Evolutionary conservation across 2,888 invertebrate species (phyloP).

Genomic region (Idaea straminata): DNA sequence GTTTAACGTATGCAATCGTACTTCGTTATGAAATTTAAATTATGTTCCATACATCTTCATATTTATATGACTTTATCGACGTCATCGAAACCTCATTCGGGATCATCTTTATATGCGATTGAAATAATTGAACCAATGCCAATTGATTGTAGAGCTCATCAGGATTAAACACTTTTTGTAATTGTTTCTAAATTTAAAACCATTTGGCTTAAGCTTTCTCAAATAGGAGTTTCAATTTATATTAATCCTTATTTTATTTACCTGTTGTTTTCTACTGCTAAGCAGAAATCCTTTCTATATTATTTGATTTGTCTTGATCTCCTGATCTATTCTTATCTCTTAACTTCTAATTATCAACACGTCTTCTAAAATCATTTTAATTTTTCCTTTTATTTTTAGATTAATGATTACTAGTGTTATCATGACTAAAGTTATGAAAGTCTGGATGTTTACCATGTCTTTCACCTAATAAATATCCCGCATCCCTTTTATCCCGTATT

Average conservation of each 20-base stretch:
- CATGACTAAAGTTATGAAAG: not conserved
- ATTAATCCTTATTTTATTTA: not conserved
- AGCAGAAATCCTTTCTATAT: not conserved
- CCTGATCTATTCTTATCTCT: not conserved
- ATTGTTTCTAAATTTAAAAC: not conserved
- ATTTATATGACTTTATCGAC: not conserved
- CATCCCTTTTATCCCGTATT: not conserved
- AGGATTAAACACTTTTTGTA: not conserved
- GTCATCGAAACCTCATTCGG: not conserved
- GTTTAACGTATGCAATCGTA: not conserved
- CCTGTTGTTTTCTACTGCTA: not conserved
- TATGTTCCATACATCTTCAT: not conserved
- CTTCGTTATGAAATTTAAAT: not conserved
- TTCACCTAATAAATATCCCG: not conserved
- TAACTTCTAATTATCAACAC: not conserved
- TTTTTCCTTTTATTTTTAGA: not conserved
- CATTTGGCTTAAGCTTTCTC: not conserved
- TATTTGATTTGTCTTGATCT: not conserved
- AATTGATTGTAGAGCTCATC: not conserved
- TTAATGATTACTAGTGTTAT: not conserved
- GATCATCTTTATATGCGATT: not conserved
- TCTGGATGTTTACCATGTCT: not conserved
- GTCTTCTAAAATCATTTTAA: not conserved
- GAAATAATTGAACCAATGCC: not conserved
- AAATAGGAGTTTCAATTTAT: not conserved